Evolutionary conservation across 2,113 vertebrate species (phyloP).

Genomic region (Pomatorhinus ruficollis): DNA sequence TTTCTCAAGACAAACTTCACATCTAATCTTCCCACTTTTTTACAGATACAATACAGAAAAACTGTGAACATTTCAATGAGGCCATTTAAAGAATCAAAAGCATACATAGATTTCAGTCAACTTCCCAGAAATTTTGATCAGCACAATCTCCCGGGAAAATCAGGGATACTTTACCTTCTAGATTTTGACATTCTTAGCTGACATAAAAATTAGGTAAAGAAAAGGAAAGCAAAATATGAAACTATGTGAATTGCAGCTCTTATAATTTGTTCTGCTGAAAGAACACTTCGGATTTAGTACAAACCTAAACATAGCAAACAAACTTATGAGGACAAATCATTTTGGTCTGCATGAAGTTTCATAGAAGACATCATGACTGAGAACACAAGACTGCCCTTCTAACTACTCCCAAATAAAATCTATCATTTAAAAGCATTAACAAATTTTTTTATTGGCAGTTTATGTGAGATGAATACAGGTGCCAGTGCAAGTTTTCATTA

Average conservation of each 20-base stretch:
- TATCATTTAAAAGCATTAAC: neutral
- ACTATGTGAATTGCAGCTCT: neutral
- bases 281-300: neutral
- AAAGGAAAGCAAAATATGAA: neutral
- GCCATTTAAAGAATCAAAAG: conserved; percentile 16
- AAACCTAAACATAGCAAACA: neutral
- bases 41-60: neutral
- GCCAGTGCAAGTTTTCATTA: neutral
- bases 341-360: neutral
- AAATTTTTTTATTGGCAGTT: neutral
- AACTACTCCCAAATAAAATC: neutral
- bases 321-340: neutral
- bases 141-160: neutral
- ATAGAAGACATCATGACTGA: neutral
- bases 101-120: neutral
- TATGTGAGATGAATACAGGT: neutral
- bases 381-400: neutral
- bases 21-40: neutral
- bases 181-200: neutral
- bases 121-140: neutral
- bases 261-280: neutral
- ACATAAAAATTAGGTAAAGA: neutral
- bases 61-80: neutral
- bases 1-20: neutral
- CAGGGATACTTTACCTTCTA: neutral